Evolutionary conservation across 2,797 vertebrate species (phyloP).

Genomic region (Rhodeus uyekii): DNA sequence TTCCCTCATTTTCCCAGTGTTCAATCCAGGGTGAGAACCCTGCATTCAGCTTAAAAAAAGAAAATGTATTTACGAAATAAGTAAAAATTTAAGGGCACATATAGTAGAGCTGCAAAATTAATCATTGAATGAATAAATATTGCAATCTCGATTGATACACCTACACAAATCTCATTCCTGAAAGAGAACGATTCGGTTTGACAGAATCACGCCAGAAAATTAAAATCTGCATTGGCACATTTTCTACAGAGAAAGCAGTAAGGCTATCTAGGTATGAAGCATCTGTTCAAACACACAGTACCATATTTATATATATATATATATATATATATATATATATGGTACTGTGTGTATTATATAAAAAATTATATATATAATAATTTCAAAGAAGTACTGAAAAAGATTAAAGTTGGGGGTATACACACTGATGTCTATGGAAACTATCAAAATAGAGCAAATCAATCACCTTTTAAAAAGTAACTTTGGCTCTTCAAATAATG

Average conservation of each 20-base stretch:
- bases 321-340: no score
- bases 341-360: no score
- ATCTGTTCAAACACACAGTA: background rate
- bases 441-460: background rate
- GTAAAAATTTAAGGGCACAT: no score
- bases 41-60: background rate
- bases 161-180: background rate
- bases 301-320: no score
- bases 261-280: background rate
- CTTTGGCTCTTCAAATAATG: background rate
- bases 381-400: background rate
- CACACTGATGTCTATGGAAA: background rate
- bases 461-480: background rate
- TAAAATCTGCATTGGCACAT: background rate
- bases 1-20: background rate
- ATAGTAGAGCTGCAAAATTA: background rate
- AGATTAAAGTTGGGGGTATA: background rate
- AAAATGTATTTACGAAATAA: background rate
- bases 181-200: background rate
- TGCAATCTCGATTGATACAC: background rate
- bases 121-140: background rate
- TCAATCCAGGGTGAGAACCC: background rate
- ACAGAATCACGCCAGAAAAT: background rate
- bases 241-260: background rate
- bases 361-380: no score